phyloP scores from a whole-genome alignment of 2,797 vertebrate species.

The Pangasius djambal region DNA sequence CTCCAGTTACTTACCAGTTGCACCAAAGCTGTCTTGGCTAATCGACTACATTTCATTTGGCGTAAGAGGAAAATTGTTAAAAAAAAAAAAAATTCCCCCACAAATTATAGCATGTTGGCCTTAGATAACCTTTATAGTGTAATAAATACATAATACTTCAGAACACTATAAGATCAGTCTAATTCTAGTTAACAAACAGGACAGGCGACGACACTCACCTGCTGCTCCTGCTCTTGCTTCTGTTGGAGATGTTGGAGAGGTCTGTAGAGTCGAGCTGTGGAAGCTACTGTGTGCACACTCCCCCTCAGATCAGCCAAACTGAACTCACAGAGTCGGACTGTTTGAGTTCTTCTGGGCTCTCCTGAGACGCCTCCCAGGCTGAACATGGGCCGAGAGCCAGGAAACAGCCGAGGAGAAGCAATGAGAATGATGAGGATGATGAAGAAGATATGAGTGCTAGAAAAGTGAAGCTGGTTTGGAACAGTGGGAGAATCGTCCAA shows the following conservation, averaged over 20 bases:
- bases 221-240: neutral
- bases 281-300: constrained; percentile 13
- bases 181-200: neutral
- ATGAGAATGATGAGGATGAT: constrained; percentile 7
- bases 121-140: neutral
- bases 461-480: neutral
- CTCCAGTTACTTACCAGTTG: neutral
- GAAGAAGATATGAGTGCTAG: constrained; percentile 3
- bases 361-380: constrained; percentile 48
- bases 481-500: neutral
- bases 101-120: neutral
- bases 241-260: constrained; percentile 16
- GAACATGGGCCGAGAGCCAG: constrained; percentile 26
- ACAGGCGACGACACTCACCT: constrained; percentile 36
- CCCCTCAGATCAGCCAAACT: constrained; percentile 13
- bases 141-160: neutral
- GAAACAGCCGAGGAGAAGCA: constrained; percentile 7
- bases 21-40: neutral
- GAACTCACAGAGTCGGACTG: constrained; percentile 23
- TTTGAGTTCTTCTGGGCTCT: constrained; percentile 43
- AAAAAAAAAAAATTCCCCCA: too few relatives aligned
- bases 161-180: neutral
- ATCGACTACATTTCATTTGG: neutral
- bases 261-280: neutral
- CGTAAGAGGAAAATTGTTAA: neutral